Conservation (phyloP, 2,113 vertebrate species). For the Melanocharis versteri region DNA sequence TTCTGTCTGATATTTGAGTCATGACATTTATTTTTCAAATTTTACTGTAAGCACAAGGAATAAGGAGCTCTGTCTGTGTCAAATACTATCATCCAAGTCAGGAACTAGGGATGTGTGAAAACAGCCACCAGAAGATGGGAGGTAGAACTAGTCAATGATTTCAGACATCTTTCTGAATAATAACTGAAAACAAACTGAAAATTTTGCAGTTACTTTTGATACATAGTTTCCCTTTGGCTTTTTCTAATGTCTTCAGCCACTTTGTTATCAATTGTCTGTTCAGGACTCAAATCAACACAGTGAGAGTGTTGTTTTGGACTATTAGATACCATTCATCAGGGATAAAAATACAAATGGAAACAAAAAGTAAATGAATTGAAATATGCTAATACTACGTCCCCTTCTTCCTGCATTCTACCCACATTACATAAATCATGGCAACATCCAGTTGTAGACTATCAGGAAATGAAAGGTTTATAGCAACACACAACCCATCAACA, state of each 20-base stretch:
- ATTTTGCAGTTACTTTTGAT: neutral
- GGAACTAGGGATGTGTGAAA: neutral
- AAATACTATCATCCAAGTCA: neutral
- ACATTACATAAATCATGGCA: neutral
- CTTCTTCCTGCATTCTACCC: neutral
- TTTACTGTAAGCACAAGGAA: neutral
- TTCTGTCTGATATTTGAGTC: neutral
- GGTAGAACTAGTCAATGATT: neutral
- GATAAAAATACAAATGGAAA: neutral
- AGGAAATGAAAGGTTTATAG: neutral
- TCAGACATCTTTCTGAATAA: neutral
- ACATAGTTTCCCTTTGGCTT: neutral
- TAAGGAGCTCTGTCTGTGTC: neutral
- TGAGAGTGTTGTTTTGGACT: neutral
- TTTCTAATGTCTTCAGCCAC: neutral
- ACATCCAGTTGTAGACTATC: neutral
- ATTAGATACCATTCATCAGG: neutral
- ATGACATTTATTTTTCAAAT: neutral
- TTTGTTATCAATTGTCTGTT: neutral
- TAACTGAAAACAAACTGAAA: neutral
- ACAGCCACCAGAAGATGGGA: neutral
- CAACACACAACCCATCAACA: neutral
- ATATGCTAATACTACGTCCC: neutral
- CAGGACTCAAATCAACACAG: neutral
- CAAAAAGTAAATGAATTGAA: neutral